Evolutionary conservation across 2,888 invertebrate genomes (phyloP), one percentile per base, ranked within the genome.

Genomic region (Unio pictorum): DNA sequence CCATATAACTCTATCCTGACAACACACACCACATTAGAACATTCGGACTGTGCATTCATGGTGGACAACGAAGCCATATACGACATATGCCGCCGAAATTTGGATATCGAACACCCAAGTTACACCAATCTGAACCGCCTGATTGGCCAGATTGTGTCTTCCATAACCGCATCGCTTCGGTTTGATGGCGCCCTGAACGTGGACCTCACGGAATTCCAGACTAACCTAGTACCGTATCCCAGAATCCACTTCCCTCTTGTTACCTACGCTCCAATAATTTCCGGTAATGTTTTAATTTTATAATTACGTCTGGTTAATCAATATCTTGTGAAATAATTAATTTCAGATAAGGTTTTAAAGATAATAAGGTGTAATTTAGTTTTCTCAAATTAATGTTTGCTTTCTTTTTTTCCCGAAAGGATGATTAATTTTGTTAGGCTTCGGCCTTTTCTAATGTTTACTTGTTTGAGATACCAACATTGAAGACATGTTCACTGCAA

Each of bases 21-120:
- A 87, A 98, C 98, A 73, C 98, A 98, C 92, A 98, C 97, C 67
- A 97, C 97, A 28, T 66, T 81, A n/a, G 81, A 81, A 61, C 97
- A 97, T 91, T 96, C 96, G 0, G 97, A 97, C 92, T 97, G 97
- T 91, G 96, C 97, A 64, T 98, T 98, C 92, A 97, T 97, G 97
- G 95, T 92, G 61, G 97, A 97, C 92, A 97, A 97, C 86, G 96
- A 97, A 89, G 97, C 97, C 61, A 92, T 97, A 83, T 88, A 96
- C 89, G 96, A 97, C 86, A 96, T 97, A 81, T 97, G 97, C 90
- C 92, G 95, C 34, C 68, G 81, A 55, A 95, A 95, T 84, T 92
- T 98, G 65, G 94, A 94, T 80, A 95, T 97, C 71, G 96, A 94
- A 84, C 92, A 95, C 62, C 96, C 96, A 0, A 93, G 95, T 83